A percentile compares a stretch with the other conserved stretches of the same genome.
phyloP scores from a whole-genome alignment of 2,797 vertebrate species.

The Taenioides sp. region DNA sequence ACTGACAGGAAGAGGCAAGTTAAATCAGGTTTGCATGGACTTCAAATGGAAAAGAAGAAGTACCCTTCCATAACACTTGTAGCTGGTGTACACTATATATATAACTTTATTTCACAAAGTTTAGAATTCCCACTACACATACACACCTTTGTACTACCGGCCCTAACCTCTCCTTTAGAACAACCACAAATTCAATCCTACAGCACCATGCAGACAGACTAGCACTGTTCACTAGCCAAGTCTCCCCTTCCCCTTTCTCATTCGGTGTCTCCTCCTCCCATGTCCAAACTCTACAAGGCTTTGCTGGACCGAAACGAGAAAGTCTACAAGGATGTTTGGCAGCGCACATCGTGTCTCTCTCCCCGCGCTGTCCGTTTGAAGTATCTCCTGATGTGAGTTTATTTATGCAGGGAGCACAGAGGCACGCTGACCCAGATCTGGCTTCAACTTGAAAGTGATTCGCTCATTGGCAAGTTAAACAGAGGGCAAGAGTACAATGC shows the following conservation, averaged over 20 bases:
- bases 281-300: conserved; percentile 26
- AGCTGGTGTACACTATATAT: too few species aligned
- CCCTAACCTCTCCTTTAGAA: background rate
- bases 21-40: too few species aligned
- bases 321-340: conserved; percentile 39
- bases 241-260: background rate
- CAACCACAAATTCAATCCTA: conserved; percentile 1
- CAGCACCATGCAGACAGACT: background rate
- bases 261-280: background rate
- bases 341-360: conserved; percentile 45
- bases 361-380: conserved; percentile 55
- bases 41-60: too few species aligned
- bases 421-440: conserved; percentile 68
- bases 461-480: conserved; percentile 60
- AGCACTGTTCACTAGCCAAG: background rate
- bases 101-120: background rate
- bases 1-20: background rate
- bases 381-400: conserved; percentile 62
- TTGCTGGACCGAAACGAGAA: conserved; percentile 42
- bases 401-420: conserved; percentile 72
- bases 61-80: too few species aligned
- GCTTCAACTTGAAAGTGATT: conserved; percentile 58
- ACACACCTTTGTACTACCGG: background rate
- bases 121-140: background rate
- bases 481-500: conserved; percentile 62